A percentile compares a stretch with the other conserved stretches of the same genome.
Conservation (phyloP, 2,113 vertebrate species). For the Lepus americanus region DNA sequence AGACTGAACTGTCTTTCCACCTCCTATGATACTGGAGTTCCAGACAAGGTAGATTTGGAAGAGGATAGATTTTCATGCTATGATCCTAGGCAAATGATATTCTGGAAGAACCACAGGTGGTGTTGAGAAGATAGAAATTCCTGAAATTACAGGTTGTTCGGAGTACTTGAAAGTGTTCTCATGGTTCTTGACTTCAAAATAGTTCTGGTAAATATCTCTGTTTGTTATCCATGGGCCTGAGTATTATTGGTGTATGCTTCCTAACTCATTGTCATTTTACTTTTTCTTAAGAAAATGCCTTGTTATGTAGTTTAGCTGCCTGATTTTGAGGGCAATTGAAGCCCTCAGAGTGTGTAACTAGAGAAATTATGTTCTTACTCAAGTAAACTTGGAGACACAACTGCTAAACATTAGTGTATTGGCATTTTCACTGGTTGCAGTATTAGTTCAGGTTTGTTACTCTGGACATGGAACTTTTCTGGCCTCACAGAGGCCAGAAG, state of each 20-base stretch:
- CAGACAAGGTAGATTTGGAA: conserved; percentile 13
- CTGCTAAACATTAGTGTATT: neutral
- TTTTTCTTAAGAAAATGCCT: conserved; percentile 17
- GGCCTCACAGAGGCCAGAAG: conserved; percentile 9
- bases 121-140: neutral
- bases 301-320: neutral
- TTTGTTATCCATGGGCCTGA: neutral
- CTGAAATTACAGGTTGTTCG: neutral
- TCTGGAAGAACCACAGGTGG: neutral
- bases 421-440: conserved; percentile 15
- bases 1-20: neutral
- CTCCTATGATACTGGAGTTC: neutral
- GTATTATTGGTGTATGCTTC: neutral
- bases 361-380: conserved; percentile 3
- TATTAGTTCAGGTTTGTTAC: neutral
- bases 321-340: conserved; percentile 15
- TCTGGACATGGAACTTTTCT: neutral
- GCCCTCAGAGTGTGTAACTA: neutral
- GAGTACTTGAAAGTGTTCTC: neutral
- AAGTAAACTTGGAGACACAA: neutral
- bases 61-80: neutral
- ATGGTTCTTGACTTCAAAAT: neutral
- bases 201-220: neutral
- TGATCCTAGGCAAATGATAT: neutral
- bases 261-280: neutral